Conservation (phyloP, 2,797 vertebrate species). For the Pangasius krempfi region DNA sequence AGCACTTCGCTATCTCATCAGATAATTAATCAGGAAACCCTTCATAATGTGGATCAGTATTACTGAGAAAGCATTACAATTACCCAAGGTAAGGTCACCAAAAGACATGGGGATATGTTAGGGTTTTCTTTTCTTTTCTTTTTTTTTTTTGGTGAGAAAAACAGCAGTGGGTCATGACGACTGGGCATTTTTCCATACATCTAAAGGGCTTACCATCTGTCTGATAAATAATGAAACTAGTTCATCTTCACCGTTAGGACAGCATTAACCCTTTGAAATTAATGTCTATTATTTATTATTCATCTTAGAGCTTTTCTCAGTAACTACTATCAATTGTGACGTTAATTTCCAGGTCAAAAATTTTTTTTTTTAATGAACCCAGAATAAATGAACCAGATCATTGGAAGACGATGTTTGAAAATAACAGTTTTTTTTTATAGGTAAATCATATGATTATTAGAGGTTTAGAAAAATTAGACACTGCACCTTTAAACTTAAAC, state of each 20-base stretch:
- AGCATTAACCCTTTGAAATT: not conserved
- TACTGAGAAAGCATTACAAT: not conserved
- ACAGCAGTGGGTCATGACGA: not conserved
- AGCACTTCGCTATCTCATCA: not conserved
- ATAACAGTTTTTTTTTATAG: not conserved
- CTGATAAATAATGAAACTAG: constrained; percentile 2
- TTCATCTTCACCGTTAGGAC: not conserved
- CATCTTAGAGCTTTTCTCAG: not conserved
- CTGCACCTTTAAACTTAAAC: not conserved
- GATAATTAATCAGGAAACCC: not conserved
- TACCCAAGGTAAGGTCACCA: not conserved
- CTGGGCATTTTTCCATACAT: not conserved
- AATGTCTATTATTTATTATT: not conserved
- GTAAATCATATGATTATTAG: not conserved
- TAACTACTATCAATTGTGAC: not conserved
- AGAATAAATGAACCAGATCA: not conserved
- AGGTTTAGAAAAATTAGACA: not conserved
- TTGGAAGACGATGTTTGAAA: not conserved
- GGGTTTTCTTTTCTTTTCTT: not conserved
- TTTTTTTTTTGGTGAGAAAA: not conserved
- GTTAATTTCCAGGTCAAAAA: not conserved
- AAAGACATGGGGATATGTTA: not conserved
- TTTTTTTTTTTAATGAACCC: not conserved
- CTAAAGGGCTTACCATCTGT: not conserved
- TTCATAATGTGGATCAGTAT: not conserved